These are phyloP conservation scores for Apis florea DNA, from an alignment of 1,140 invertebrate species.

Conservation along the genomic window DNA sequence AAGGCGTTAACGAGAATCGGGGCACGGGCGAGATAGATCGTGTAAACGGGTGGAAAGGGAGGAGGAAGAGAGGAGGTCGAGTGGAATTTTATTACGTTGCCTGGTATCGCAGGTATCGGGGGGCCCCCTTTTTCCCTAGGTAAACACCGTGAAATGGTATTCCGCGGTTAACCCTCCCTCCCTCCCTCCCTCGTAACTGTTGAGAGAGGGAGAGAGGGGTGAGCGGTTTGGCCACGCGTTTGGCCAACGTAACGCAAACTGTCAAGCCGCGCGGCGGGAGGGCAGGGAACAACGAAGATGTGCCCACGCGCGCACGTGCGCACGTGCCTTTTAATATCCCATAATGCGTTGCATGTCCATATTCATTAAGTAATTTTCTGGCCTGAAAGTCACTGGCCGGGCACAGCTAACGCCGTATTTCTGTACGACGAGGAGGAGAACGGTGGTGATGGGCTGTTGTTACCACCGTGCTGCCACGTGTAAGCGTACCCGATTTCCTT, in stretches of 20 bases:
- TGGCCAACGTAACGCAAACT: slow-evolving; percentile 58
- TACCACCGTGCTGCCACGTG: too few relatives aligned
- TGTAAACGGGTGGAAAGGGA: background rate
- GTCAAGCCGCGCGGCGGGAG: slow-evolving; percentile 52
- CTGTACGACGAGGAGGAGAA: background rate
- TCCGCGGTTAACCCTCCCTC: background rate
- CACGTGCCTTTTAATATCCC: slow-evolving; percentile 75
- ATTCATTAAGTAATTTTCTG: slow-evolving; percentile 79
- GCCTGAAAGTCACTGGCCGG: slow-evolving; percentile 38
- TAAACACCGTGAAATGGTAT: slow-evolving; percentile 48
- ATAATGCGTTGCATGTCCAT: slow-evolving; percentile 77
- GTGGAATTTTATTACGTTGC: slow-evolving; percentile 21
- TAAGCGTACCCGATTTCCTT: too few relatives aligned
- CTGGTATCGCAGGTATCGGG: background rate
- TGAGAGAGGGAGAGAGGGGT: background rate
- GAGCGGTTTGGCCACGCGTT: slow-evolving; percentile 25
- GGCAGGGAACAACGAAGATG: slow-evolving; percentile 46
- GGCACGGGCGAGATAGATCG: background rate
- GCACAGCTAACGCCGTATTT: background rate
- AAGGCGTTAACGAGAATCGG: background rate
- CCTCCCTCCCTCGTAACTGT: background rate
- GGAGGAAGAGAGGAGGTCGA: background rate
- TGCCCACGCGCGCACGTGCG: slow-evolving; percentile 67
- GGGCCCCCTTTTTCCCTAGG: background rate
- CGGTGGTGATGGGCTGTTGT: too few relatives aligned